Percentiles rank a stretch among this genome's conserved stretches.
Evolutionary conservation across 2,888 invertebrate species (phyloP).

Genomic region (Tubulanus polymorphus): DNA sequence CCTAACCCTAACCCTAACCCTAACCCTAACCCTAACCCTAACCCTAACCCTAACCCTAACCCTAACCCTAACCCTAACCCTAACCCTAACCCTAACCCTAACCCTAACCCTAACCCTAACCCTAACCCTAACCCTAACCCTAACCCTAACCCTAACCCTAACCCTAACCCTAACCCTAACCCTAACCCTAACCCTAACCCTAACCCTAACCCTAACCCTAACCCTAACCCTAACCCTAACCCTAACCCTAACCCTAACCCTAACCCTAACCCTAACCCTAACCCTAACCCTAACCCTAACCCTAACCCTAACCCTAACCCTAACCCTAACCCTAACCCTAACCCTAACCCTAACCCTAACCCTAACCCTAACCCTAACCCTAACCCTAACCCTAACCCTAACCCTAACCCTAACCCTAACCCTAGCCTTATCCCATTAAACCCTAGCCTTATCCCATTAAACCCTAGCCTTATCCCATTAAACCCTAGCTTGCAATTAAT

Average conservation of each 20-base stretch:
- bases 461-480: constrained; percentile 1
- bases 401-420: constrained; percentile 4
- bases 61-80: constrained; percentile 6
- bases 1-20: constrained; percentile 10
- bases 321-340: not conserved
- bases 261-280: not conserved
- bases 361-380: not conserved
- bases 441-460: not conserved
- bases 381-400: constrained; percentile 5
- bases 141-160: constrained; percentile 1
- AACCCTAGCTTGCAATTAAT: no score
- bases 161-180: constrained; percentile 8
- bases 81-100: constrained; percentile 8
- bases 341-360: not conserved
- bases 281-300: not conserved
- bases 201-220: constrained; percentile 1
- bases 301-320: not conserved
- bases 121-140: constrained; percentile 14
- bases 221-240: constrained; percentile 5
- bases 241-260: constrained; percentile 2
- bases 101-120: constrained; percentile 15
- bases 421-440: constrained; percentile 2
- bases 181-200: constrained; percentile 9
- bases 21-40: constrained; percentile 8
- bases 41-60: constrained; percentile 10